Evolutionary conservation across 2,888 invertebrate genomes (phyloP).

Genomic region (Homarus gammarus): DNA sequence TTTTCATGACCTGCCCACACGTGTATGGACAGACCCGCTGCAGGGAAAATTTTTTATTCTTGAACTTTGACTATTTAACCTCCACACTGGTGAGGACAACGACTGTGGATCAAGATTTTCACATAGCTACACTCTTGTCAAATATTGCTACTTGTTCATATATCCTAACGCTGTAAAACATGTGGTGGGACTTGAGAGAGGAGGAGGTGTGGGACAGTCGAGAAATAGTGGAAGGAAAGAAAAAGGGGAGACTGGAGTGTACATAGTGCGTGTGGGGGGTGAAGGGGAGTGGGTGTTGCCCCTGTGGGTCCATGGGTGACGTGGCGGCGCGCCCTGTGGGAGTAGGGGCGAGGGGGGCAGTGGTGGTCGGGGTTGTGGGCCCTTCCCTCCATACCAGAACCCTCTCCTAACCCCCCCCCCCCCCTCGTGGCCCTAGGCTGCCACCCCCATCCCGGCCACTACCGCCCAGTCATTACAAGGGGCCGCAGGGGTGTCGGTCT

Average conservation of each 20-base stretch:
- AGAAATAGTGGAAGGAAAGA: too few species aligned
- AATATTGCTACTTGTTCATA: too few species aligned
- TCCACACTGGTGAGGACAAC: too few species aligned
- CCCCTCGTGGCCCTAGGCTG: slow-evolving; percentile 8
- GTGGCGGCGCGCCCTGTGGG: slow-evolving; percentile 49
- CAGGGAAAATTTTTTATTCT: too few species aligned
- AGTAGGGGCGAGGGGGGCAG: not conserved
- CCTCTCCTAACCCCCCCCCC: not conserved
- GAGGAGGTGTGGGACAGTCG: too few species aligned
- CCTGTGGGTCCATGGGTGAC: slow-evolving; percentile 19
- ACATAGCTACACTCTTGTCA: too few species aligned
- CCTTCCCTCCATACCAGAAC: not conserved
- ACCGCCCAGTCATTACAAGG: slow-evolving; percentile 43
- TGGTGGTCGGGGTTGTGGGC: slow-evolving; percentile 13
- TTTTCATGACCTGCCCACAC: too few species aligned
- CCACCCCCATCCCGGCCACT: slow-evolving; percentile 20
- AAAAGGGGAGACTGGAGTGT: not conserved
- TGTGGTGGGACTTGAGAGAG: too few species aligned
- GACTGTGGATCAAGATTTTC: too few species aligned
- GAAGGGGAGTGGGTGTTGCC: slow-evolving; percentile 18
- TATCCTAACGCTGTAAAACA: too few species aligned
- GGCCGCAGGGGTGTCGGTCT: slow-evolving; percentile 25
- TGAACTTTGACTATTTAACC: too few species aligned
- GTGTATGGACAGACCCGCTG: too few species aligned
- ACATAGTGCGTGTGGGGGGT: not conserved